phyloP scores from a whole-genome alignment of 2,888 invertebrate genomes.

The Blomia tropicalis region DNA sequence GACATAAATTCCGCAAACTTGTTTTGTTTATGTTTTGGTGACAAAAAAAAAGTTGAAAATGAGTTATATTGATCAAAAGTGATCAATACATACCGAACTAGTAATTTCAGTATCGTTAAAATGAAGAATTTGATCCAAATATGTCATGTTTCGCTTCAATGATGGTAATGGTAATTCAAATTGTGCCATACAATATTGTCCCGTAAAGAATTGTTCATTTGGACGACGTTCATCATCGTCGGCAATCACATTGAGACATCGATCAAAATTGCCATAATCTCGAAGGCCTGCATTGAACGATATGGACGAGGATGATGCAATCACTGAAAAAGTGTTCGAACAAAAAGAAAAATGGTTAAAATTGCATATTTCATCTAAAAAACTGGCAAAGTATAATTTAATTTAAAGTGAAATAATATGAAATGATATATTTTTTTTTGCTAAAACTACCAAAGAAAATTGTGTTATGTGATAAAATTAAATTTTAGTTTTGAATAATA shows the following conservation, averaged over 20 bases:
- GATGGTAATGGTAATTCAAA: background rate
- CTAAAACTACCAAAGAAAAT: too few species aligned
- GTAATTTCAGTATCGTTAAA: background rate
- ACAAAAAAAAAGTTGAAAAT: too few species aligned
- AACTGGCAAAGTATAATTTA: too few species aligned
- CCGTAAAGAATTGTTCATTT: conserved; percentile 2
- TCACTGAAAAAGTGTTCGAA: background rate
- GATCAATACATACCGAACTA: too few species aligned
- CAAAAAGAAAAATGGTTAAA: background rate
- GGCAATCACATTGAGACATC: conserved; percentile 12
- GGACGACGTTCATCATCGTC: conserved; percentile 13
- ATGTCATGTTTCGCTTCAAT: background rate
- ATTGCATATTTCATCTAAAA: too few species aligned
- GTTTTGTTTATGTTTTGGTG: too few species aligned
- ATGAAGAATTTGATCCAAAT: background rate
- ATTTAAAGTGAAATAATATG: too few species aligned
- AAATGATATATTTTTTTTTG: too few species aligned
- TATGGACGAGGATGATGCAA: background rate
- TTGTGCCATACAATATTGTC: conserved; percentile 1
- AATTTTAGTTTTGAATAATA: too few species aligned
- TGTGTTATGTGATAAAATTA: too few species aligned
- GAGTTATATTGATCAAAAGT: background rate
- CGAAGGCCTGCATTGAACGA: background rate
- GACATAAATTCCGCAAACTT: background rate
- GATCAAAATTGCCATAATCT: conserved; percentile 16